Base-by-base conservation (phyloP, 2,797 vertebrate species). In the Luscinia luscinia region DNA sequence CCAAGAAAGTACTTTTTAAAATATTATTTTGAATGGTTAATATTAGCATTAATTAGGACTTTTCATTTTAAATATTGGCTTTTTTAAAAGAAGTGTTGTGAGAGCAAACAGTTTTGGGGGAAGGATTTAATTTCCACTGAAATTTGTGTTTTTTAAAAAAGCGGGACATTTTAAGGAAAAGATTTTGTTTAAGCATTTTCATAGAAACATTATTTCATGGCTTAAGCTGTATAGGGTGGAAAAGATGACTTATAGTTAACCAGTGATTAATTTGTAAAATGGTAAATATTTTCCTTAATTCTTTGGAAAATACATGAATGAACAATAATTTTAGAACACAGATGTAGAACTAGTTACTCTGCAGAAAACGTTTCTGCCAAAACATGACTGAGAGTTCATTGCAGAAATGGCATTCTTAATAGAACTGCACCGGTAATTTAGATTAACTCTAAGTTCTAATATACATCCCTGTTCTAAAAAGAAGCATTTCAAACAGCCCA, bases 1-100 rank as follows among this genome's bases (percentile, higher is more conserved):
- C 2, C 1, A 11, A 77, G 40, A 54, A 11, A 5, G 26, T 6
- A 1, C 2, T 6, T 27, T 74, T 88, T 24, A 7, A n/a, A 11
- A 27, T 58, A 23, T 24, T 72, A 63, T 28, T 63, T 87, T 78
- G 12, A 67, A 43, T 27, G 14, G 9, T 58, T 4, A 54, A 32
- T 63, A 14, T 30, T 51, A 78, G 3, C 8, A 28, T 16, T 51
- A 5, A 27, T 36, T 54, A 46, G 9, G 7, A 66, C 3, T 66
- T 91, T 32, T 49, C 1, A 45, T 49, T 73, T 22, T 24, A 68
- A 43, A 40, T 61, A 20, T 11, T 45, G 3, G 7, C 11, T 68
- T 45, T 73, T 52, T 20, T 28, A 2, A 38, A 57, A 67, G 5
- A 40, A 38, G 1, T 26, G 6, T 54, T 52, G 1, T 30, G 9